Percentiles rank a stretch among this genome's conserved stretches.
Conservation (phyloP, 2,888 invertebrate genomes). For the Bombyx huttoni region DNA sequence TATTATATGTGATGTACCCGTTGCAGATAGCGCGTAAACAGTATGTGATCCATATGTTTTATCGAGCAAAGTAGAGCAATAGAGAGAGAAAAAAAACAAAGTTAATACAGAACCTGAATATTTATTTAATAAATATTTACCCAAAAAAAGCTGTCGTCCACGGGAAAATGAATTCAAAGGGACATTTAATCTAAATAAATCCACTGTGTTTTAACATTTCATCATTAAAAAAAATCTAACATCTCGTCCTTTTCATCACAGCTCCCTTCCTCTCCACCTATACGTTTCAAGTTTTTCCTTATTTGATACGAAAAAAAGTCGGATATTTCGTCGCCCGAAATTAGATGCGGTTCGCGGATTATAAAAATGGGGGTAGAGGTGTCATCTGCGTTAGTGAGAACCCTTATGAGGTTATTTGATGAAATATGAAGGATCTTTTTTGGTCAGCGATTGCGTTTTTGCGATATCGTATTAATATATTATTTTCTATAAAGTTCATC, state of each 20-base stretch:
- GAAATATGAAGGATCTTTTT: background rate
- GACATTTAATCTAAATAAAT: background rate
- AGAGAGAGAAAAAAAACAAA: too few species aligned
- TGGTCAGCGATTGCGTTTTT: background rate
- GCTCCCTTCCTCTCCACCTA: background rate
- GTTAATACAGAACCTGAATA: too few species aligned
- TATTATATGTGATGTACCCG: too few species aligned
- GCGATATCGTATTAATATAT: background rate
- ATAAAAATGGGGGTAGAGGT: background rate
- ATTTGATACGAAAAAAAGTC: slow-evolving; percentile 1
- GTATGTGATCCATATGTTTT: too few species aligned
- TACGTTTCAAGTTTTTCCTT: slow-evolving; percentile 3
- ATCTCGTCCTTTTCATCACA: slow-evolving; percentile 1
- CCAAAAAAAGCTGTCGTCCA: too few species aligned
- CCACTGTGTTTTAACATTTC: background rate
- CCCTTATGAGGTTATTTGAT: background rate
- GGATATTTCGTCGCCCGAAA: slow-evolving; percentile 1
- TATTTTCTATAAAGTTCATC: too few species aligned
- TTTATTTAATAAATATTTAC: too few species aligned
- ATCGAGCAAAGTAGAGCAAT: too few species aligned
- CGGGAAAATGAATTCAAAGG: too few species aligned
- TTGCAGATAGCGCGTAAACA: too few species aligned
- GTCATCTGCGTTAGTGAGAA: background rate
- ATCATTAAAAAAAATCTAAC: background rate
- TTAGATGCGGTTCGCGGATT: slow-evolving; percentile 1